These are phyloP conservation scores for Orycteropus afer DNA, from an alignment of 2,113 vertebrate genomes.

Conservation along the genomic window DNA sequence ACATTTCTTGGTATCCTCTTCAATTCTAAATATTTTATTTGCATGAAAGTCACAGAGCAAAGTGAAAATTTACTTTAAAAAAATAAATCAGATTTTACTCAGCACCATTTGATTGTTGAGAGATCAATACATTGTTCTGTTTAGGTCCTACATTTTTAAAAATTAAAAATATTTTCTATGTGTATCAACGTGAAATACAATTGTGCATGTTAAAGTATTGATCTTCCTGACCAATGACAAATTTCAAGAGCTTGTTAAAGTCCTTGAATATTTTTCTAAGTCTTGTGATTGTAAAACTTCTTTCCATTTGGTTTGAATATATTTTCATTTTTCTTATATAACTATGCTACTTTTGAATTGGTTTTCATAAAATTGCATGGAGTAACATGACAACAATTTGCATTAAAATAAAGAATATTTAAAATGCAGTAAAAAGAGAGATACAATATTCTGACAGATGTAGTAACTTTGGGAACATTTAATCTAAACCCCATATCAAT, in stretches of 20 bases:
- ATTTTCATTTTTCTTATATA: conserved; percentile 37
- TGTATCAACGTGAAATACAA: not conserved
- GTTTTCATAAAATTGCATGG: conserved; percentile 21
- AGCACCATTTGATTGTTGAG: not conserved
- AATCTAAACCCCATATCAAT: conserved; percentile 20
- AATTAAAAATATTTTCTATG: conserved; percentile 25
- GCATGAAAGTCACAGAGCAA: conserved; percentile 1
- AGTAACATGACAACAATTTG: not conserved
- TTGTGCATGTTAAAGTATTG: not conserved
- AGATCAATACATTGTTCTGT: not conserved
- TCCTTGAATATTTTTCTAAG: not conserved
- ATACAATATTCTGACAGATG: not conserved
- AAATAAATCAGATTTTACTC: not conserved
- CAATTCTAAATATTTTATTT: not conserved
- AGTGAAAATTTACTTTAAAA: not conserved
- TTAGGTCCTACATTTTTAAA: not conserved
- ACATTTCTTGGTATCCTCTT: not conserved
- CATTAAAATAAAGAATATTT: conserved; percentile 42
- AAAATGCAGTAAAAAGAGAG: conserved; percentile 6
- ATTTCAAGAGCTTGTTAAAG: not conserved
- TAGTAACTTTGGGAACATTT: conserved; percentile 31
- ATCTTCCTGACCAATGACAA: not conserved
- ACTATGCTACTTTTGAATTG: conserved; percentile 1
- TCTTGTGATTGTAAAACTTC: not conserved
- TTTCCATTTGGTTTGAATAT: conserved; percentile 14